phyloP scores from a whole-genome alignment of 2,797 vertebrate genomes.

The Pipistrellus nathusii region DNA sequence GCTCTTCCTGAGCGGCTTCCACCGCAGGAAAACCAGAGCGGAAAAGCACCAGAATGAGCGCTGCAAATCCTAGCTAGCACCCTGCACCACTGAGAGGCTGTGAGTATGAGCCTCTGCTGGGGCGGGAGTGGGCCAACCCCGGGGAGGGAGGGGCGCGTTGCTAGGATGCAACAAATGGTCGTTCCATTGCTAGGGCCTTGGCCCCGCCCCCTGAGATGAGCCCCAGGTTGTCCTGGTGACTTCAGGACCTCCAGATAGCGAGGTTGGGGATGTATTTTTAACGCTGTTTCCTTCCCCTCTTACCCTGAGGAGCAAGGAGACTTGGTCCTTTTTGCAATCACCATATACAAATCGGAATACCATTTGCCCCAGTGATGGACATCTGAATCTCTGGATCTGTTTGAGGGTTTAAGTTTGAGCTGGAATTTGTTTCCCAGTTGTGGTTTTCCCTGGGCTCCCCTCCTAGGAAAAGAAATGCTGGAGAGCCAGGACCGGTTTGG shows the following conservation, averaged over 20 bases:
- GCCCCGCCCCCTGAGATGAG: background rate
- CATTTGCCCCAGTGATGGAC: background rate
- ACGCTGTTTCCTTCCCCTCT: background rate
- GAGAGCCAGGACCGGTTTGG: background rate
- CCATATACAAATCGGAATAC: background rate
- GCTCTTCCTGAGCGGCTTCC: background rate
- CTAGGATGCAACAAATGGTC: constrained; percentile 41
- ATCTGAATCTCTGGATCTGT: background rate
- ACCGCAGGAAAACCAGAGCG: background rate
- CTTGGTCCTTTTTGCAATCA: background rate
- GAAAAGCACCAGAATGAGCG: background rate
- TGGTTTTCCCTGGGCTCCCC: background rate
- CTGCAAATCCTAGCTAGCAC: background rate
- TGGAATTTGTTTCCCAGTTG: background rate
- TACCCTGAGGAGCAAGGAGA: background rate
- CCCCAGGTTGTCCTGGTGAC: rapidly evolving
- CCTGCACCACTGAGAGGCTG: background rate
- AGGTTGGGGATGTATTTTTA: background rate
- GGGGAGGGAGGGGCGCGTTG: background rate
- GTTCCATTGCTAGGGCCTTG: constrained; percentile 64
- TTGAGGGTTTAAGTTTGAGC: background rate
- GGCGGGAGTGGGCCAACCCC: rapidly evolving
- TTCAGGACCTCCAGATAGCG: rapidly evolving
- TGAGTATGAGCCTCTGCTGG: background rate
- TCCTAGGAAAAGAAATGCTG: background rate